phyloP scores from a whole-genome alignment of 2,113 vertebrate genomes.

The Sphyrna mokarran region DNA sequence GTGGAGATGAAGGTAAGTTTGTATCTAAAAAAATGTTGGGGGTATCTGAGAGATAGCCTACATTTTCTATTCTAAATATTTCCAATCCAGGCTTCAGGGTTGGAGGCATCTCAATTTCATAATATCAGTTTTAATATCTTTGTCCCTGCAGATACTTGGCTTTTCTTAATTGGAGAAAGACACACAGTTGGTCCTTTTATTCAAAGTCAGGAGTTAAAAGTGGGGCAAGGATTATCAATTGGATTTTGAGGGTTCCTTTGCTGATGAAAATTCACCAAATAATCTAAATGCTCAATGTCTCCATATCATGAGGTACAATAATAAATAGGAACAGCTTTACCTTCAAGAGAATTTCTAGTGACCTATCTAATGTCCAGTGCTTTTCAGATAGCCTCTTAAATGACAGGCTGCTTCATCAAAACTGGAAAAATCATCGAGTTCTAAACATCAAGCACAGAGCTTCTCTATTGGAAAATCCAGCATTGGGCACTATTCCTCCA shows the following conservation, averaged over 20 bases:
- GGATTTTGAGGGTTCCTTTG: not conserved
- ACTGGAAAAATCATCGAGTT: not conserved
- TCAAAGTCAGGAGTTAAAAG: not conserved
- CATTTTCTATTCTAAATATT: not conserved
- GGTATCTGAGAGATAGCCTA: not conserved
- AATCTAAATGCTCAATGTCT: not conserved
- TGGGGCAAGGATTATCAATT: not conserved
- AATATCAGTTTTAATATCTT: not conserved
- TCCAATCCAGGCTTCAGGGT: not conserved
- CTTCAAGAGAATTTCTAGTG: not conserved
- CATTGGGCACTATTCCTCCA: not conserved
- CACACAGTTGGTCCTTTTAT: not conserved
- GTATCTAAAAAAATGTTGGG: not conserved
- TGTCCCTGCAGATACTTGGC: not conserved
- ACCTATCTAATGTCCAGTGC: not conserved
- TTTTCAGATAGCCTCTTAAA: not conserved
- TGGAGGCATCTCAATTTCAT: not conserved
- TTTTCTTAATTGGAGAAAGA: not conserved
- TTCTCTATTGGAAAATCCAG: not conserved
- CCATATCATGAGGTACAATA: not conserved
- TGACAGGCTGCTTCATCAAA: not conserved
- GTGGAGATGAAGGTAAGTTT: conserved; percentile 69
- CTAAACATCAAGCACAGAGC: not conserved
- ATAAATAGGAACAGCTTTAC: not conserved
- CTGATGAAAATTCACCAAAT: not conserved